These are phyloP conservation scores for Adineta ricciae DNA, from an alignment of 2,888 invertebrate species.

Conservation along the genomic window DNA sequence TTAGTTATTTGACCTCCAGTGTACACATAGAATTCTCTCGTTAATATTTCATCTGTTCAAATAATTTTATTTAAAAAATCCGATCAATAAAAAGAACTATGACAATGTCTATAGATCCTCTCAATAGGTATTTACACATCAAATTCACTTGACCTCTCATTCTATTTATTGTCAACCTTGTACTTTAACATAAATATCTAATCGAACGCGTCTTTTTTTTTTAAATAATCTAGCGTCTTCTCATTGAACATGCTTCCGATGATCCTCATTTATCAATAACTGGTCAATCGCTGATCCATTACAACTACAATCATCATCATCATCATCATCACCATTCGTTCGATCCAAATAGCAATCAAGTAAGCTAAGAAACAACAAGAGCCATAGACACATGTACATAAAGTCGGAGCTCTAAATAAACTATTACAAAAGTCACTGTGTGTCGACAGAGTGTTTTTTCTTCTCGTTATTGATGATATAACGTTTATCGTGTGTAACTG, in stretches of 20 bases:
- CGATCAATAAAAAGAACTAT: not conserved
- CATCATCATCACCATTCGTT: not conserved
- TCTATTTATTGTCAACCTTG: not conserved
- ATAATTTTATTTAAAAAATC: not conserved
- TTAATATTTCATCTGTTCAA: not conserved
- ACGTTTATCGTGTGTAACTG: not conserved
- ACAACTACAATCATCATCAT: not conserved
- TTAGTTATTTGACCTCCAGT: not conserved
- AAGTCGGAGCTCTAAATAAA: slow-evolving; percentile 20
- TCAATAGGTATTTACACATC: not conserved
- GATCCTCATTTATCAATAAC: not conserved
- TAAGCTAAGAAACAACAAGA: not conserved
- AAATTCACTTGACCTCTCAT: not conserved
- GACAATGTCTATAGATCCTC: not conserved
- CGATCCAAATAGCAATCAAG: not conserved
- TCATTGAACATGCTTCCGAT: not conserved
- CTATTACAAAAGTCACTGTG: not conserved
- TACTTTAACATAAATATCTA: not conserved
- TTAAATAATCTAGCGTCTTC: not conserved
- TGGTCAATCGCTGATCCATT: not conserved
- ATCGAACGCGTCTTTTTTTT: not conserved
- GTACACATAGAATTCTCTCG: not conserved
- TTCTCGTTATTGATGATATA: not conserved
- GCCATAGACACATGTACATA: slow-evolving; percentile 3
- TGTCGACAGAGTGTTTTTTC: not conserved